These are phyloP conservation scores for Drosophila kanapiae DNA, from an alignment of 1,140 invertebrate species.

Conservation along the genomic window DNA sequence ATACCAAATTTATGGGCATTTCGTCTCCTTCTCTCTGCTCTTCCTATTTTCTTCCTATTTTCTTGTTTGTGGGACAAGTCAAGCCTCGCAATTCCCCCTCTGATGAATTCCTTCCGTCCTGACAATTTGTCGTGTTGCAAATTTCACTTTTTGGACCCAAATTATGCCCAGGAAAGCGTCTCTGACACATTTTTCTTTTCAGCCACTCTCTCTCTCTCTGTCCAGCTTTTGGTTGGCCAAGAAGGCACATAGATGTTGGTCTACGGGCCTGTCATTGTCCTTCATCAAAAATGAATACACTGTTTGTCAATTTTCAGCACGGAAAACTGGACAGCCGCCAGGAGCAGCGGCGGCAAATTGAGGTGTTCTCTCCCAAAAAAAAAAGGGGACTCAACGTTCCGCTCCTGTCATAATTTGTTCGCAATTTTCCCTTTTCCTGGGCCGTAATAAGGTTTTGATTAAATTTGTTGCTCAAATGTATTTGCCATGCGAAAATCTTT, in stretches of 20 bases:
- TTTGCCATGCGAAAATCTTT: conserved; percentile 45
- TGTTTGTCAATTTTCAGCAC: conserved; percentile 44
- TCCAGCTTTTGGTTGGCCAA: neutral
- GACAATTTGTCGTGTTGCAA: conserved; percentile 39
- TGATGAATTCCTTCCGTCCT: conserved; percentile 15
- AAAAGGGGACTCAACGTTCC: neutral
- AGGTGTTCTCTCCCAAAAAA: conserved; percentile 14
- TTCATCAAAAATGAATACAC: conserved; percentile 39
- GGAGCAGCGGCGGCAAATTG: conserved; percentile 27
- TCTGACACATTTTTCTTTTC: conserved; percentile 30
- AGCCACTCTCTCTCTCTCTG: neutral
- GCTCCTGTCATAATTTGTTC: conserved; percentile 43
- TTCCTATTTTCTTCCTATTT: neutral
- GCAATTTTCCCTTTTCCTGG: conserved; percentile 4
- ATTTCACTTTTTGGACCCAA: conserved; percentile 50
- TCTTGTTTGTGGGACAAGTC: neutral
- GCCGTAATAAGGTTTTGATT: conserved; percentile 70
- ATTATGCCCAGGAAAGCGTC: conserved; percentile 17
- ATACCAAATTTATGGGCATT: conserved; percentile 61
- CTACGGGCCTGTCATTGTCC: conserved; percentile 26
- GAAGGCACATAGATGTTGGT: conserved; percentile 1
- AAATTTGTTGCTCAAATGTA: conserved; percentile 66
- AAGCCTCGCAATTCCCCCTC: neutral
- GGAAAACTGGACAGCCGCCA: neutral
- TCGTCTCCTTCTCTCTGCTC: neutral